These are phyloP conservation scores for Stigmatopora nigra DNA, from an alignment of 2,113 vertebrate genomes.

Conservation along the genomic window DNA sequence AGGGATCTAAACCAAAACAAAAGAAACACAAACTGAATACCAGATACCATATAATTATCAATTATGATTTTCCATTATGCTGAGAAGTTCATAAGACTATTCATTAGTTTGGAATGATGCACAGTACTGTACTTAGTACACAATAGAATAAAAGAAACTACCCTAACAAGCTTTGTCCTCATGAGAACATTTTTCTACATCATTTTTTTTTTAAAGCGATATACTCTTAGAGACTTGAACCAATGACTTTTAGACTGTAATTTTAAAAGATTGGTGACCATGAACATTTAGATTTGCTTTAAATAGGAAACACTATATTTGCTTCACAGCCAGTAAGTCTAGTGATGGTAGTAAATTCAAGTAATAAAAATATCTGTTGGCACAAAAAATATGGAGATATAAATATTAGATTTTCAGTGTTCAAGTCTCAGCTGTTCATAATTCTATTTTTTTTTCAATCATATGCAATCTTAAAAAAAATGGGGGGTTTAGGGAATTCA, in stretches of 20 bases:
- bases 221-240: slow-evolving; percentile 1
- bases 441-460: not conserved
- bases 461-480: not conserved
- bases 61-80: not conserved
- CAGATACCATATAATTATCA: not conserved
- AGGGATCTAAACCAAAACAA: too few species aligned
- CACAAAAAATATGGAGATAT: not conserved
- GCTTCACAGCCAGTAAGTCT: not conserved
- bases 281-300: not conserved
- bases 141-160: not conserved
- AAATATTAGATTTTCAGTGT: not conserved
- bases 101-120: not conserved
- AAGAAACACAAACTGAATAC: not conserved
- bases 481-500: too few species aligned
- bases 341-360: slow-evolving; percentile 4
- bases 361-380: not conserved
- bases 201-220: not conserved
- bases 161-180: not conserved
- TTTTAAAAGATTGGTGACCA: not conserved
- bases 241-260: not conserved
- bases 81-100: not conserved
- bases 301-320: not conserved
- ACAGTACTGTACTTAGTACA: not conserved
- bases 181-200: not conserved
- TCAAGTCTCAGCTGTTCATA: not conserved